Evolutionary conservation across 2,113 vertebrate genomes (phyloP).

Genomic region (Bos javanicus): DNA sequence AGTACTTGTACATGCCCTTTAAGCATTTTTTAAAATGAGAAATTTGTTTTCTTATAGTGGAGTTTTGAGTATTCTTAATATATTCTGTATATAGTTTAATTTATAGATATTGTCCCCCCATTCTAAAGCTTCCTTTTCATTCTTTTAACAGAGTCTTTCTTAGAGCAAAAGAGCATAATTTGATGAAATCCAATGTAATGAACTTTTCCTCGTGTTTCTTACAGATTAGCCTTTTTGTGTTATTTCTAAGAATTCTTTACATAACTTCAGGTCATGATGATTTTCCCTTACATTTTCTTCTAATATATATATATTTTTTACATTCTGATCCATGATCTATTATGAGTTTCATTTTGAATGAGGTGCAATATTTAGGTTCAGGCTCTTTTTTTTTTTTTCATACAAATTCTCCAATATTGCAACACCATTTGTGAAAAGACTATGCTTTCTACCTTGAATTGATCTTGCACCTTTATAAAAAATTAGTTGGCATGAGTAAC

Average conservation of each 20-base stretch:
- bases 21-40: not conserved
- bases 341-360: not conserved
- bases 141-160: not conserved
- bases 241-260: not conserved
- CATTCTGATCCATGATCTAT: not conserved
- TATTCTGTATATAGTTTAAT: not conserved
- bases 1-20: not conserved
- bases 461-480: not conserved
- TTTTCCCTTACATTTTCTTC: not conserved
- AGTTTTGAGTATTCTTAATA: not conserved
- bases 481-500: not conserved
- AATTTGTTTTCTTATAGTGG: not conserved
- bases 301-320: not conserved
- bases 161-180: not conserved
- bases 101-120: not conserved
- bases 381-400: not conserved
- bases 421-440: not conserved
- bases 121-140: not conserved
- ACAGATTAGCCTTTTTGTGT: not conserved
- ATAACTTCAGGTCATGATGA: not conserved
- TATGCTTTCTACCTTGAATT: not conserved
- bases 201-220: not conserved
- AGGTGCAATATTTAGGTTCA: not conserved
- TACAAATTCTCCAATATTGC: not conserved
- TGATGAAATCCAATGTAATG: not conserved